Percentiles rank a stretch among this genome's conserved stretches.
These are phyloP conservation scores for Glareola pratincola DNA, from an alignment of 2,113 vertebrate genomes.

Conservation along the genomic window DNA sequence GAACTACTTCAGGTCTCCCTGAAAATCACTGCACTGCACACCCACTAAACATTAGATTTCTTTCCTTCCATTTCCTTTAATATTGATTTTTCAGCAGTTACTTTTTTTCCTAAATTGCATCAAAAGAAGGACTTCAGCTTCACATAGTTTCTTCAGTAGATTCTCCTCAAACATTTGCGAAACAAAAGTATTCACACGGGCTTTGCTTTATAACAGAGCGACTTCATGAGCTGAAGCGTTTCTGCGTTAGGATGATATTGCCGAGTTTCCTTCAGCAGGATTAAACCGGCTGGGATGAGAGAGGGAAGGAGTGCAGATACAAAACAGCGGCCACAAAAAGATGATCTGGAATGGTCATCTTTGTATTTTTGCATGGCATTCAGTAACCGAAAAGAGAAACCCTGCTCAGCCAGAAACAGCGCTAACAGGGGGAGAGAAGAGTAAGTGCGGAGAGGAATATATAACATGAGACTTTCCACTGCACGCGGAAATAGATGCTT, in stretches of 20 bases:
- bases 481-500: neutral
- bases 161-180: neutral
- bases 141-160: neutral
- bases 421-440: neutral
- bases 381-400: neutral
- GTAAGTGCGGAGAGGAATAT: neutral
- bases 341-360: neutral
- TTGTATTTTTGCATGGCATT: neutral
- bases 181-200: neutral
- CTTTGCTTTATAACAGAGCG: neutral
- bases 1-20: neutral
- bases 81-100: neutral
- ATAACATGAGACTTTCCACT: neutral
- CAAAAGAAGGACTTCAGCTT: neutral
- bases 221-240: neutral
- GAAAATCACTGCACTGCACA: neutral
- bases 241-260: accelerated
- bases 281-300: neutral
- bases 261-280: neutral
- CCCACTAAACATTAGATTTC: neutral
- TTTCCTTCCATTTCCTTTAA: neutral
- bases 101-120: neutral
- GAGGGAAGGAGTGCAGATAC: neutral
- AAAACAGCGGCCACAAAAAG: neutral
- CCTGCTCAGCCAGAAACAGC: neutral